Percentiles rank a stretch among this genome's conserved stretches.
Conservation (phyloP, 2,797 vertebrate genomes). For the Tarsius wallacei region DNA sequence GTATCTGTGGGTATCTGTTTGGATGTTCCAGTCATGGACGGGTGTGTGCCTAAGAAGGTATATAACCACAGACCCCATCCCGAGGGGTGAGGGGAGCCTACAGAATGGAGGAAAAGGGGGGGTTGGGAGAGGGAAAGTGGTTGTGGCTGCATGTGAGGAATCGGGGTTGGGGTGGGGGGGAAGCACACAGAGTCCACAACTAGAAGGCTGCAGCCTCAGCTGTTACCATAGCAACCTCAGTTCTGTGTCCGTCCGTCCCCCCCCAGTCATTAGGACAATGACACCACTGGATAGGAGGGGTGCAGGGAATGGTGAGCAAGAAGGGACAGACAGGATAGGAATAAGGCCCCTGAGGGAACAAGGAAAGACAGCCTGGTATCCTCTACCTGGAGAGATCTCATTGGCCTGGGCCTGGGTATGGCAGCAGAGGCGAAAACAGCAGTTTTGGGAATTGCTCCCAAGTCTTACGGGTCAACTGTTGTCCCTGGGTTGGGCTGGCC, state of each 20-base stretch:
- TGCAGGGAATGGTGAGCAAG: constrained; percentile 30
- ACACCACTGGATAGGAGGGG: constrained; percentile 53
- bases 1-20: background rate
- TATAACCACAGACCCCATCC: background rate
- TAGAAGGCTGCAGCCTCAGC: constrained; percentile 53
- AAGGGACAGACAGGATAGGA: background rate
- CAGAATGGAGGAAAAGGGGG: background rate
- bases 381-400: background rate
- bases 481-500: background rate
- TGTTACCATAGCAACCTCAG: constrained; percentile 72
- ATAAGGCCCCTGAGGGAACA: background rate
- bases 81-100: background rate
- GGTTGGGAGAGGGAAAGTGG: background rate
- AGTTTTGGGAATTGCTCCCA: background rate
- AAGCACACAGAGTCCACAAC: constrained; percentile 8
- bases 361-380: background rate
- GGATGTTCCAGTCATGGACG: background rate
- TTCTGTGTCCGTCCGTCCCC: background rate
- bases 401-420: background rate
- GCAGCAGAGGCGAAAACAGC: background rate
- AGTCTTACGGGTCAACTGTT: background rate
- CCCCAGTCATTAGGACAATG: constrained; percentile 54
- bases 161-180: background rate
- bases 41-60: background rate
- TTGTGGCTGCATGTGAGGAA: background rate